phyloP scores from a whole-genome alignment of 2,888 invertebrate genomes.

The Cheilosia pagana region DNA sequence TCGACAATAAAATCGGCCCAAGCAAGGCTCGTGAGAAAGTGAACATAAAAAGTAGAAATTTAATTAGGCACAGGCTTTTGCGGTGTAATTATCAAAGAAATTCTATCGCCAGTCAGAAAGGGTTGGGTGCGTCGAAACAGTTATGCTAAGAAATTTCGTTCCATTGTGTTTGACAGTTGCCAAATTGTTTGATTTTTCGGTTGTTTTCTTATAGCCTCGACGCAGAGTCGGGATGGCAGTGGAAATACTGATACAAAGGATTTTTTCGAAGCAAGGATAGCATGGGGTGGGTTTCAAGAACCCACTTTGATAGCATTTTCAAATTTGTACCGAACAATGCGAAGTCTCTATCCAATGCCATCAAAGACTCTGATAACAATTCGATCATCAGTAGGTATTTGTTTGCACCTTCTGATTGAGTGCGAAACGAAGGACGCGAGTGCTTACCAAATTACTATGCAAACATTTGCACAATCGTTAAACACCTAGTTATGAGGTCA shows the following conservation, averaged over 20 bases:
- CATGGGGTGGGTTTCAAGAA: no score
- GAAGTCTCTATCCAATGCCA: no score
- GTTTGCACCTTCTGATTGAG: slow-evolving; percentile 40
- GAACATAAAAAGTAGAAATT: slow-evolving; percentile 49
- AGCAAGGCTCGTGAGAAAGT: neutral
- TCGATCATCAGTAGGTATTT: no score
- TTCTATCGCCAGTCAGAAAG: neutral
- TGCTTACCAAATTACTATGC: slow-evolving; percentile 35
- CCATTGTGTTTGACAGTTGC: no score
- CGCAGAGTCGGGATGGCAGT: neutral
- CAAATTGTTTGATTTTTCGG: no score
- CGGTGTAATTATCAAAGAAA: slow-evolving; percentile 56
- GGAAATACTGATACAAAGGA: no score
- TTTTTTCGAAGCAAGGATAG: no score
- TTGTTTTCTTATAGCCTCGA: no score
- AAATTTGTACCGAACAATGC: no score
- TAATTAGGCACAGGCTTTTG: slow-evolving; percentile 66
- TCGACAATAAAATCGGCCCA: slow-evolving; percentile 42
- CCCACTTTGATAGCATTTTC: no score
- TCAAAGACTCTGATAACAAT: no score
- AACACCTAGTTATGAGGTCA: slow-evolving; percentile 55
- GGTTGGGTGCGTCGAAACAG: neutral
- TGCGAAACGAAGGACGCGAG: slow-evolving; percentile 15
- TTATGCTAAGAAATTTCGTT: no score
- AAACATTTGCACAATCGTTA: slow-evolving; percentile 49